Conservation (phyloP, 2,797 vertebrate genomes). For the Bradypodion pumilum region DNA sequence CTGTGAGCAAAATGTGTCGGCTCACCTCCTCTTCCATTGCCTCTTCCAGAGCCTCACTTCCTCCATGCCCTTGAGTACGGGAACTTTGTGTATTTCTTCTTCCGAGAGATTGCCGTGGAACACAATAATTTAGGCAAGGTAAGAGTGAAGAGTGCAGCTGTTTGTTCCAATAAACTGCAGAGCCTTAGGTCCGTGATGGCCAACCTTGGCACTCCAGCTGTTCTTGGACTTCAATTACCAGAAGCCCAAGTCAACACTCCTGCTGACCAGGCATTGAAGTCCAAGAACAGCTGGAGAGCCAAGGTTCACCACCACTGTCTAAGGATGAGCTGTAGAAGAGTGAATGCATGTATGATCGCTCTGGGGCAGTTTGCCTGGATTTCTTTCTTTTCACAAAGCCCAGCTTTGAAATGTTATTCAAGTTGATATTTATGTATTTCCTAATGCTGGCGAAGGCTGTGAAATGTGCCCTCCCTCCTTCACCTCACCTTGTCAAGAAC, state of each 20-base stretch:
- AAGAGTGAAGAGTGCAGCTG: slow-evolving; percentile 61
- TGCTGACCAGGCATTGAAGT: no score
- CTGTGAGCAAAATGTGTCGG: background rate
- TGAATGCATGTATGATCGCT: background rate
- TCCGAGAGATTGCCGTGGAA: slow-evolving; percentile 96
- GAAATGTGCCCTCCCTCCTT: slow-evolving; percentile 13
- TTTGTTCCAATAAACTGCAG: fast-evolving
- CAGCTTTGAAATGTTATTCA: background rate
- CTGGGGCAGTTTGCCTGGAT: background rate
- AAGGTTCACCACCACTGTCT: no score
- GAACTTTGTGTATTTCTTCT: slow-evolving; percentile 98
- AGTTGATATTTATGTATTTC: background rate
- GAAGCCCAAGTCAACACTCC: no score
- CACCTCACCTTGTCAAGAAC: slow-evolving; percentile 9
- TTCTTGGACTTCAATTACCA: no score
- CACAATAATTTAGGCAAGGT: slow-evolving; percentile 98
- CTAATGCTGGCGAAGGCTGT: slow-evolving; percentile 21
- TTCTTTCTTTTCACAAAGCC: background rate
- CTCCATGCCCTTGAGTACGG: slow-evolving; percentile 97
- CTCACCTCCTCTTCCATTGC: slow-evolving; percentile 41
- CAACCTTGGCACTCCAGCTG: no score
- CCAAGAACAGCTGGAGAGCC: no score
- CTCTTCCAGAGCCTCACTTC: slow-evolving; percentile 93
- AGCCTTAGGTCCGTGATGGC: no score
- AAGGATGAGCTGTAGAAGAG: background rate